These are phyloP conservation scores for Nannoperca australis DNA, from an alignment of 2,797 vertebrate species.

Conservation along the genomic window DNA sequence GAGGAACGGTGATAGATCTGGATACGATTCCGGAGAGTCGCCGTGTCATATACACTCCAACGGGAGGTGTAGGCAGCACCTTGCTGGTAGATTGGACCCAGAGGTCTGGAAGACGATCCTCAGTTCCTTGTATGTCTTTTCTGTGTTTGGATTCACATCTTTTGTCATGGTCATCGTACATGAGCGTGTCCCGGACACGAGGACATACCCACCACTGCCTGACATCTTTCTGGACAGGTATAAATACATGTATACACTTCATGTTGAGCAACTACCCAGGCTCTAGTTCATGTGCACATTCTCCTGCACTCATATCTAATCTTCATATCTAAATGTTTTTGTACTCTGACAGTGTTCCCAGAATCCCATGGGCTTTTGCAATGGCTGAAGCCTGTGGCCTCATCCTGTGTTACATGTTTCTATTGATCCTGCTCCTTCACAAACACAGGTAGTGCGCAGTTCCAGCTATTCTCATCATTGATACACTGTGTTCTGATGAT, in stretches of 20 bases:
- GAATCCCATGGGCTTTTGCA: constrained; percentile 97
- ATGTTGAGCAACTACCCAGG: constrained; percentile 31
- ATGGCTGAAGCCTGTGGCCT: constrained; percentile 97
- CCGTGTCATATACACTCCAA: constrained; percentile 89
- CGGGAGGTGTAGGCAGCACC: constrained; percentile 88
- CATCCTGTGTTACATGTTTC: constrained; percentile 93
- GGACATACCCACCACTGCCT: constrained; percentile 95
- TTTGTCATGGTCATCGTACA: constrained; percentile 98
- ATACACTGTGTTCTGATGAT: not conserved
- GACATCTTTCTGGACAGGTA: constrained; percentile 98
- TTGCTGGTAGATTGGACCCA: constrained; percentile 89
- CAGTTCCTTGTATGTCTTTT: constrained; percentile 92
- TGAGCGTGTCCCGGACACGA: constrained; percentile 95
- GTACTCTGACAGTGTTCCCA: constrained; percentile 88
- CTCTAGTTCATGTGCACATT: constrained; percentile 35
- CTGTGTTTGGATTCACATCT: constrained; percentile 95
- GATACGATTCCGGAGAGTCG: constrained; percentile 70
- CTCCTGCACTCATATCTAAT: constrained; percentile 54
- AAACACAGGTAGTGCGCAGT: constrained; percentile 90
- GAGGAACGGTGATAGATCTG: constrained; percentile 82
- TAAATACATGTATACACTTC: not conserved
- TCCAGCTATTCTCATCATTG: not conserved
- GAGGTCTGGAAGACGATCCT: constrained; percentile 96
- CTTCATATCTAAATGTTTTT: constrained; percentile 53
- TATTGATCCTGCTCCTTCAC: constrained; percentile 95